Percentiles rank a stretch among this genome's conserved stretches.
These are phyloP conservation scores for Parelbella ahira DNA, from an alignment of 2,888 invertebrate genomes.

Conservation along the genomic window DNA sequence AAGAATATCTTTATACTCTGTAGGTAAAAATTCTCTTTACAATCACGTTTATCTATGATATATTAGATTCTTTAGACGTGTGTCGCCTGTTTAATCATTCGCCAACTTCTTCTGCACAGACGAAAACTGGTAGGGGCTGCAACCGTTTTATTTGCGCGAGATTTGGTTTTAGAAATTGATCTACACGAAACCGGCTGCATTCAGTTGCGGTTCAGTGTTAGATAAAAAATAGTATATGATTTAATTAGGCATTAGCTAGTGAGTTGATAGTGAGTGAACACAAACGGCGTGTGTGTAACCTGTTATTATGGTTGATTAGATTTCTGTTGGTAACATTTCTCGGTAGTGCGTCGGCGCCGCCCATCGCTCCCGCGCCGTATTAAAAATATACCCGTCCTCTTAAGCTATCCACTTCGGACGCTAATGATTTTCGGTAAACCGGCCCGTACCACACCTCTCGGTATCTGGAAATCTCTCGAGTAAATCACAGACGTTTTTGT, in stretches of 20 bases:
- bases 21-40: slow-evolving; percentile 46
- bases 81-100: slow-evolving; percentile 43
- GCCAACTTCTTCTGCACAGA: slow-evolving; percentile 37
- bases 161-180: slow-evolving; percentile 35
- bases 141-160: slow-evolving; percentile 23
- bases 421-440: slow-evolving; percentile 81
- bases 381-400: slow-evolving; percentile 75
- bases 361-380: slow-evolving; percentile 77
- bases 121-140: slow-evolving; percentile 26
- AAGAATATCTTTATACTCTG: slow-evolving; percentile 58
- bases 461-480: slow-evolving; percentile 73
- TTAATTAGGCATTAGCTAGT: slow-evolving; percentile 76
- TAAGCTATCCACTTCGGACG: slow-evolving; percentile 67
- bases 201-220: slow-evolving; percentile 59
- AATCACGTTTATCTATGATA: slow-evolving; percentile 66
- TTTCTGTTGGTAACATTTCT: slow-evolving; percentile 80
- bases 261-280: slow-evolving; percentile 72
- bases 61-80: slow-evolving; percentile 56
- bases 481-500: slow-evolving; percentile 74
- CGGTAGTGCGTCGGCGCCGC: slow-evolving; percentile 76
- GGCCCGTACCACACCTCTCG: slow-evolving; percentile 67
- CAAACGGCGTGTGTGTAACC: slow-evolving; percentile 74
- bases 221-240: slow-evolving; percentile 71
- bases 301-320: slow-evolving; percentile 80
- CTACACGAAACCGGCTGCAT: slow-evolving; percentile 32